Evolutionary conservation across 2,797 vertebrate genomes (phyloP).

Genomic region (Aplochiton taeniatus): DNA sequence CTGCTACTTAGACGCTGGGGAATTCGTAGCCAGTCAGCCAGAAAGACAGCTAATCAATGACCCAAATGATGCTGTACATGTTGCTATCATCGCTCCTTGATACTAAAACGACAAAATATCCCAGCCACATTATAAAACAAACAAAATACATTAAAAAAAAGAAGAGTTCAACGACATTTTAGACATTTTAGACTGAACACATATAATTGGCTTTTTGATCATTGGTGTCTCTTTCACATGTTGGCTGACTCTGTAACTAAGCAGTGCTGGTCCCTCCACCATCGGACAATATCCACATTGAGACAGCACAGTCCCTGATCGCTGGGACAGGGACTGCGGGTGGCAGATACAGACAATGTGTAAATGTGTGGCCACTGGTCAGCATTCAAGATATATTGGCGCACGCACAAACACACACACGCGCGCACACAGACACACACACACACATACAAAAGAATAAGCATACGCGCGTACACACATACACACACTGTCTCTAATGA

Average conservation of each 20-base stretch:
- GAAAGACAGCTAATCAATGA: constrained; percentile 17
- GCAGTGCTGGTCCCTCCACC: constrained; percentile 39
- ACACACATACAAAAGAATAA: neutral
- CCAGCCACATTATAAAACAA: constrained; percentile 20
- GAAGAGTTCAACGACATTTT: neutral
- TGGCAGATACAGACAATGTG: constrained; percentile 5
- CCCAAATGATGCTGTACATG: constrained; percentile 20
- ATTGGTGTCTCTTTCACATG: constrained; percentile 32
- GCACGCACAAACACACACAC: constrained; percentile 45
- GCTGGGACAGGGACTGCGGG: constrained; percentile 25
- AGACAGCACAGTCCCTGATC: constrained; percentile 28
- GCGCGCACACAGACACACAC: neutral
- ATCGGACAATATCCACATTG: constrained; percentile 50
- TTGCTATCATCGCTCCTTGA: neutral
- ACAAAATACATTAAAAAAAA: neutral
- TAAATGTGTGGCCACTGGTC: too few species aligned
- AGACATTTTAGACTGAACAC: neutral
- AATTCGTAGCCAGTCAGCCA: constrained; percentile 12
- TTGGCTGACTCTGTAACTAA: constrained; percentile 16
- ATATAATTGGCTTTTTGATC: constrained; percentile 40
- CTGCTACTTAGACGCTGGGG: neutral
- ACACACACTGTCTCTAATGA: neutral
- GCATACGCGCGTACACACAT: neutral
- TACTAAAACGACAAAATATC: constrained; percentile 34
- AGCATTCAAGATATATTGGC: constrained; percentile 64